Evolutionary conservation across 2,113 vertebrate species (phyloP).

Genomic region (Noturus placidus): DNA sequence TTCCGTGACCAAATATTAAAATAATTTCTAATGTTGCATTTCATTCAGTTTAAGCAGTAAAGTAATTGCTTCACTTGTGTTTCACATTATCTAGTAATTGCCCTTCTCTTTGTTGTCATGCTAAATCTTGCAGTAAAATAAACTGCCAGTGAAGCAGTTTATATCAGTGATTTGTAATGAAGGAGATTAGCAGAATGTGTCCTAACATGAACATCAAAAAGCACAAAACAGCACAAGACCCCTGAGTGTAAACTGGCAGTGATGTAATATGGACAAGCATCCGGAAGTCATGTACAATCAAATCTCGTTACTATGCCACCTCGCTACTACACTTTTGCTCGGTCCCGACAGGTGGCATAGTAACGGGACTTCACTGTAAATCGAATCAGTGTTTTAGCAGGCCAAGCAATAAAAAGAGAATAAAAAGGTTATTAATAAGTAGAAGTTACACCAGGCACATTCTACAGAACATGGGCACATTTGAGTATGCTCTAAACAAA

Average conservation of each 20-base stretch:
- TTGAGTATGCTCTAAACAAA: background rate
- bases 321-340: too few species aligned
- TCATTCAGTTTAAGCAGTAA: slow-evolving; percentile 1
- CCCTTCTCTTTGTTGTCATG: background rate
- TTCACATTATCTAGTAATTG: slow-evolving; percentile 1
- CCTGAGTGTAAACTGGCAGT: background rate
- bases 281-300: background rate
- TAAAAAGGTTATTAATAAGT: background rate
- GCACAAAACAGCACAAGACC: background rate
- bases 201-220: background rate
- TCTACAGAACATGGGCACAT: background rate
- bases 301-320: too few species aligned
- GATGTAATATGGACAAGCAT: background rate
- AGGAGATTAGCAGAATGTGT: background rate
- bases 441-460: background rate
- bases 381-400: too few species aligned
- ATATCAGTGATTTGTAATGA: background rate
- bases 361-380: too few species aligned
- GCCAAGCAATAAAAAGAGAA: too few species aligned
- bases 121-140: background rate
- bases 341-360: too few species aligned
- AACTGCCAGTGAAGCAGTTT: background rate
- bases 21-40: background rate
- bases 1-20: slow-evolving; percentile 6
- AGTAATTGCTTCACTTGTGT: background rate